Percentiles rank a stretch among this genome's conserved stretches.
phyloP scores from a whole-genome alignment of 2,888 invertebrate species.

The Lymantria dispar region DNA sequence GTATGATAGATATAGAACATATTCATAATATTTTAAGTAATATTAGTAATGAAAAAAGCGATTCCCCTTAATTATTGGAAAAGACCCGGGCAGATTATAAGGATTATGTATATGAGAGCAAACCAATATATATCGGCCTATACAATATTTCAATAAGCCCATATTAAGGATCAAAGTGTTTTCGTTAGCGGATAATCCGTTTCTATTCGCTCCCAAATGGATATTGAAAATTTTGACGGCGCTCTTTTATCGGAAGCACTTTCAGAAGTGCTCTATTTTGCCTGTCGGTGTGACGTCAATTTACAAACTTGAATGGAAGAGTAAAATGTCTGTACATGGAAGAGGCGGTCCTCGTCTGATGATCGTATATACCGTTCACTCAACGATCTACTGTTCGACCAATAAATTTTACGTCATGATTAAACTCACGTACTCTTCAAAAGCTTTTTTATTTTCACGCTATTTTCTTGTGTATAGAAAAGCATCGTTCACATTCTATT shows the following conservation, averaged over 20 bases:
- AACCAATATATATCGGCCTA: conserved; percentile 54
- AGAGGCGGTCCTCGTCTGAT: conserved; percentile 76
- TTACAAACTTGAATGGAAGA: conserved; percentile 76
- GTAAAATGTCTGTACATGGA: conserved; percentile 75
- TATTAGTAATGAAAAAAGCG: no score
- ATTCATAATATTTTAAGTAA: no score
- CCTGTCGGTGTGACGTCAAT: conserved; percentile 73
- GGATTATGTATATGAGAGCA: conserved; percentile 42
- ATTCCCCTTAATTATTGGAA: conserved; percentile 37
- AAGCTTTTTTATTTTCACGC: no score
- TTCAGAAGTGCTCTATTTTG: conserved; percentile 74
- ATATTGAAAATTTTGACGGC: neutral
- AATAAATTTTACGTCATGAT: conserved; percentile 27
- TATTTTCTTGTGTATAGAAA: neutral
- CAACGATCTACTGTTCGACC: neutral
- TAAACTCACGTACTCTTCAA: conserved; percentile 16
- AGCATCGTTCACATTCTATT: neutral
- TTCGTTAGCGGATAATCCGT: conserved; percentile 8
- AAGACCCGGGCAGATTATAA: conserved; percentile 34
- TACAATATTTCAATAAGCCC: conserved; percentile 35
- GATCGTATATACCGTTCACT: conserved; percentile 56
- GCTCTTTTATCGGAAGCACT: conserved; percentile 9
- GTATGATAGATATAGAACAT: no score
- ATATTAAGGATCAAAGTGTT: neutral
- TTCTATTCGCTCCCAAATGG: neutral